Percentiles rank a stretch among this genome's conserved stretches.
Conservation (phyloP, 2,888 invertebrate genomes). For the Drosophila fulvimacula region DNA sequence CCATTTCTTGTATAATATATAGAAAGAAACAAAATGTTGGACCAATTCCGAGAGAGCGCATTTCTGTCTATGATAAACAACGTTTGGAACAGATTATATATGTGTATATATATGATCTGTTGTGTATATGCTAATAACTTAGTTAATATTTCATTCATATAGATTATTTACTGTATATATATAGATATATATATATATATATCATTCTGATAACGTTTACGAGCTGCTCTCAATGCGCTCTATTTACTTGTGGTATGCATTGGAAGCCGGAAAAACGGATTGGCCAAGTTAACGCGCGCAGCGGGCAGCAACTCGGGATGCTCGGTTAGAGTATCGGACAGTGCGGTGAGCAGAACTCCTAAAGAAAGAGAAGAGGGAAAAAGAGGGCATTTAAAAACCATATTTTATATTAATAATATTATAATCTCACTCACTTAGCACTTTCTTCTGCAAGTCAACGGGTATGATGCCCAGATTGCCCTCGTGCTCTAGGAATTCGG, state of each 20-base stretch:
- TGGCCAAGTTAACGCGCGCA: conserved; percentile 86
- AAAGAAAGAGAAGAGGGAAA: conserved; percentile 11
- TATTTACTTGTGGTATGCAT: conserved; percentile 71
- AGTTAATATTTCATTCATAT: conserved; percentile 50
- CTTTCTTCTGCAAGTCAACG: conserved; percentile 90
- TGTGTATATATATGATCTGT: conserved; percentile 16
- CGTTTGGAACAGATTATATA: conserved; percentile 31
- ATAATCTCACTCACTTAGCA: conserved; percentile 87
- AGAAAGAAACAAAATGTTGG: conserved; percentile 15
- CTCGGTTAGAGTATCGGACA: conserved; percentile 90
- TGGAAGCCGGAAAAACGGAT: conserved; percentile 82
- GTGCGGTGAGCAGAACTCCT: conserved; percentile 91
- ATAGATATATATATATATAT: conserved; percentile 20
- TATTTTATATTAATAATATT: neutral
- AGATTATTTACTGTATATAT: conserved; percentile 45
- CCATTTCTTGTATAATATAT: conserved; percentile 3
- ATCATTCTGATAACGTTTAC: conserved; percentile 52
- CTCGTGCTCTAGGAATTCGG: conserved; percentile 90
- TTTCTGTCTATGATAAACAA: conserved; percentile 47
- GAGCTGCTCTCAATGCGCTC: conserved; percentile 17
- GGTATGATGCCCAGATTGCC: conserved; percentile 91
- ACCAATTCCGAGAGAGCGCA: conserved; percentile 71
- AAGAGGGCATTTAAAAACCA: neutral
- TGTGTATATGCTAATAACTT: conserved; percentile 52
- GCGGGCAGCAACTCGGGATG: conserved; percentile 89